Evolutionary conservation across 2,113 vertebrate species (phyloP), one percentile per base, ranked within the genome.

Genomic region (Coracopsis vasa): DNA sequence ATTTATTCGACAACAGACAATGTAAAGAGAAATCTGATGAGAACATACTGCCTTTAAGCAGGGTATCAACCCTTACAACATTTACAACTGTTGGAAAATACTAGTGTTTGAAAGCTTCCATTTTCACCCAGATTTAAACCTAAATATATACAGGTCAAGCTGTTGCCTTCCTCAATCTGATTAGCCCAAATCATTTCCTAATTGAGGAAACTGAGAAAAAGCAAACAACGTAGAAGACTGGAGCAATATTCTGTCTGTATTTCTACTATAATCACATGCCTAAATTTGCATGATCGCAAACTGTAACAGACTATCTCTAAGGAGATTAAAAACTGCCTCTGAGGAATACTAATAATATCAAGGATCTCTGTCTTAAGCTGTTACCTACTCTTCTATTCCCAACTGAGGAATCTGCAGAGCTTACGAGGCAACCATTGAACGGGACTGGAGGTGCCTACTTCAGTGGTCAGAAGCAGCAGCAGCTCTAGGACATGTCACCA

Each of bases 401-500:
- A 86, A 29, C 24, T 3, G 2, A 67, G 35, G 51, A 67, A 71
- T 5, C 14, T 42, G 50, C 56, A 69, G 60, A 67, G 56, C 25
- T 86, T 58, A 41, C 42, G 58, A 50, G 17, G 47, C 21, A 77
- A 48, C 20, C 47, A 39, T 6, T 16, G 48, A 62, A 33, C 2
- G 18, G 42, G 23, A 29, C 0, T 67, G 42, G 31, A 79, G 50
- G 18, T 53, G 81, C 45, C n/a, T 27, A 44, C 56, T 31, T 50
- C 33, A 66, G 37, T 6, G 4, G 10, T 29, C 42, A 72, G 29
- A 62, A 15, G 47, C 31, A 85, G 70, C 28, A 77, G 44, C 19
- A 90, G 19, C 45, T 45, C 74, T 13, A 83, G 28, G 31, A 48
- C n/a, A 86, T 16, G 45, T 18, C 0, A 1, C 0, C 0, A 0